phyloP scores from a whole-genome alignment of 1,140 invertebrate genomes.

The Eumaeus atala region DNA sequence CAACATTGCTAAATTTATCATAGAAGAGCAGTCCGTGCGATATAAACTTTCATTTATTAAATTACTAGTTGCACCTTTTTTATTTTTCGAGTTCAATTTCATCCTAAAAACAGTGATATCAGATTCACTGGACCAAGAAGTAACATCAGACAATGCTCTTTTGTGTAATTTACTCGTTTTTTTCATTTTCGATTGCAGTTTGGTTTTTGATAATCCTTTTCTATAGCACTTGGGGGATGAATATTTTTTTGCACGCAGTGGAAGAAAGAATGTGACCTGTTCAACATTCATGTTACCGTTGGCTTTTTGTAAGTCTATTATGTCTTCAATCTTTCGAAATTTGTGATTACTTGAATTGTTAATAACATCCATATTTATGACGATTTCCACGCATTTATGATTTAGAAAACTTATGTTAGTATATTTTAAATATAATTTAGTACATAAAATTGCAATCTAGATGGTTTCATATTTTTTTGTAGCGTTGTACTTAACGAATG shows the following conservation, averaged over 20 bases:
- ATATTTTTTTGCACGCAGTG: conserved; percentile 34
- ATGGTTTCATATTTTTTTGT: too few species aligned
- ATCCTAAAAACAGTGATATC: conserved; percentile 62
- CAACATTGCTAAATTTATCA: conserved; percentile 62
- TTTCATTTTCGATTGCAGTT: conserved; percentile 31
- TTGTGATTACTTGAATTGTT: conserved; percentile 29
- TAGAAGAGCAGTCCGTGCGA: conserved; percentile 53
- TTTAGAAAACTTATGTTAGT: conserved; percentile 36
- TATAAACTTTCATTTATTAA: conserved; percentile 50
- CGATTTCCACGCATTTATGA: conserved; percentile 31
- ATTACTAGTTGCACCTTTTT: conserved; percentile 35
- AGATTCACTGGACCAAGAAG: conserved; percentile 64
- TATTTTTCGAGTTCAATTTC: conserved; percentile 39
- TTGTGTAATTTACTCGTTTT: conserved; percentile 33
- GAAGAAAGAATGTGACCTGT: conserved; percentile 53
- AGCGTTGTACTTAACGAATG: too few species aligned
- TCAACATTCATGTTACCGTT: conserved; percentile 49
- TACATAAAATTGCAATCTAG: too few species aligned
- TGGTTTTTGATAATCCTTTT: conserved; percentile 38
- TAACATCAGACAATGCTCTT: conserved; percentile 35
- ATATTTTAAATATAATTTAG: conserved; percentile 16
- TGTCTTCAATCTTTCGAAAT: conserved; percentile 61
- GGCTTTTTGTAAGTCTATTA: conserved; percentile 61
- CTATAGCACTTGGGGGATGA: conserved; percentile 44
- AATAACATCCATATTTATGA: conserved; percentile 36